Base-by-base conservation (phyloP, 2,797 vertebrate genomes). In the Cottoperca gobio region DNA sequence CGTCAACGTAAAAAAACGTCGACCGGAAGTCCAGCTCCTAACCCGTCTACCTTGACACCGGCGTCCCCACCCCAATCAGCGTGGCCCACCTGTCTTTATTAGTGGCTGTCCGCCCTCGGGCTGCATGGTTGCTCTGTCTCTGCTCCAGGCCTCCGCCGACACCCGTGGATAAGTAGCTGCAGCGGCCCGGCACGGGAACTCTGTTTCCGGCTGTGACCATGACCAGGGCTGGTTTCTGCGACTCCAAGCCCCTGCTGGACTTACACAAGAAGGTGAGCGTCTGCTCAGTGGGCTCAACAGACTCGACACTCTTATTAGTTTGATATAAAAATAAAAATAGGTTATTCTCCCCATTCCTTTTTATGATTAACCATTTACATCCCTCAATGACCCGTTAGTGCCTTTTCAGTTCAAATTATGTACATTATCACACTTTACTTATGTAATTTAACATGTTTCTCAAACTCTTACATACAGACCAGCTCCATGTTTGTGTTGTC, bases 231-330 rank as follows among this genome's bases (percentile, higher is more conserved):
- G 93, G 92, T 70, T 93, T 94, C 86, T 94, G 93, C 90, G 94
- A 94, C 89, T 88, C 93, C 73, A 92, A 92, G 89, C 85, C 91
- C 43, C 89, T 94, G 92, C 81, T 95, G 94, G 95, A 96, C 93
- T 94, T 93, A 82, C 90, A 91, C 91, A 93, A 91, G 86, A 93
- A 93, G 91, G 92, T 93, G 79, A 78, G 84, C 28, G 1, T 26
- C 16, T 28, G 33, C 31, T 8, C 8, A 33, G 31, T 4, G 46
- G 12, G 33, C 17, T 7, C 1, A 10, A 13, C n/a, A 11, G 8
- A 23, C 4, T 33, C 7, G 33, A 5, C 35, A 14, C n/a, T n/a
- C n/a, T n/a, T n/a, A n/a, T n/a, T n/a, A n/a, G n/a, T n/a, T n/a
- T n/a, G n/a, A n/a, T n/a, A n/a, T n/a, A n/a, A n/a, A n/a, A n/a